Evolutionary conservation across 2,113 vertebrate genomes (phyloP).

Genomic region (Phycodurus eques): DNA sequence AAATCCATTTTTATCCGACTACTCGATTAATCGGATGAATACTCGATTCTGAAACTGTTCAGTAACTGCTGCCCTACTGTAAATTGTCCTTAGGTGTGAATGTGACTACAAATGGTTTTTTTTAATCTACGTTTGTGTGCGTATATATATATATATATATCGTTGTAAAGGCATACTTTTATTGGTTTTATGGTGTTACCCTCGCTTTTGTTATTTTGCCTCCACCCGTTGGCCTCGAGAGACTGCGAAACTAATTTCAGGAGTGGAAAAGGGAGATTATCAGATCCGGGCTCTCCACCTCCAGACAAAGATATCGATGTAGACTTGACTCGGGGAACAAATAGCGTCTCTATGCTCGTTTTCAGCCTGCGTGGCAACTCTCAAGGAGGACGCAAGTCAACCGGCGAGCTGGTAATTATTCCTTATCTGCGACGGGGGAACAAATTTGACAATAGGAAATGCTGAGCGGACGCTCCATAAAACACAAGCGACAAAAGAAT

Average conservation of each 20-base stretch:
- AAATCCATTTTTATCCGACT: too few relatives aligned
- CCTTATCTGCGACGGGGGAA: conserved; percentile 56
- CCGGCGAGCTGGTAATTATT: conserved; percentile 60
- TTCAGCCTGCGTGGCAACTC: conserved; percentile 53
- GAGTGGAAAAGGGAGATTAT: conserved; percentile 58
- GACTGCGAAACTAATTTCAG: conserved; percentile 59
- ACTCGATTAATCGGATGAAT: too few relatives aligned
- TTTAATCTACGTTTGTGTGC: too few relatives aligned
- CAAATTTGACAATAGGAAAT: conserved; percentile 55
- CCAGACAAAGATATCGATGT: conserved; percentile 65
- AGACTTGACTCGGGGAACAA: conserved; percentile 55
- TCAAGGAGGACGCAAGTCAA: conserved; percentile 53
- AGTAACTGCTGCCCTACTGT: too few relatives aligned
- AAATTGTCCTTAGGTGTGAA: too few relatives aligned
- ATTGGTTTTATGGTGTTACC: conserved; percentile 26
- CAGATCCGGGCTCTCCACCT: conserved; percentile 62
- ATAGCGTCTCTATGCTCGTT: conserved; percentile 40
- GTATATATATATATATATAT: too few relatives aligned
- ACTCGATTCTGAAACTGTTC: too few relatives aligned
- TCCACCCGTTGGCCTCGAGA: conserved; percentile 48
- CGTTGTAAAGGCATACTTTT: not conserved
- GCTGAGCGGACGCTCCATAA: conserved; percentile 44
- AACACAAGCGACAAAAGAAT: conserved; percentile 40
- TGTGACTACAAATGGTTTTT: too few relatives aligned
- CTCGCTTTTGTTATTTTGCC: conserved; percentile 55